Evolutionary conservation across 2,113 vertebrate species (phyloP).

Genomic region (Prolemur simus): DNA sequence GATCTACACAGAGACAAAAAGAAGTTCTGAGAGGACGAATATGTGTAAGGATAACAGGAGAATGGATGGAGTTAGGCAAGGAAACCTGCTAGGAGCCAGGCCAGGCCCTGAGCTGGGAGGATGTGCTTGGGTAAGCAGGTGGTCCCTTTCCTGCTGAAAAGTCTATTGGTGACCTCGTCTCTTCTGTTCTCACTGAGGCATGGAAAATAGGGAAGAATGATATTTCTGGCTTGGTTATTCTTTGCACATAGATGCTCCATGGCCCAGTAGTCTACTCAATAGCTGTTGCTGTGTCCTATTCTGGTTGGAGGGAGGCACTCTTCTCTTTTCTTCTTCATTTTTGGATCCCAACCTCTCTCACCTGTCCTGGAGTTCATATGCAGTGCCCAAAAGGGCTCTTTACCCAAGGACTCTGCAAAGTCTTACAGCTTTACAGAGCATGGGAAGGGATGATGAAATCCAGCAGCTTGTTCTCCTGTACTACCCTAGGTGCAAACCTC

Average conservation of each 20-base stretch:
- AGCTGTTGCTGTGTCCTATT: neutral
- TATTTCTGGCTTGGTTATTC: neutral
- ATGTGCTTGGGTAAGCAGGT: neutral
- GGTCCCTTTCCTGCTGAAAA: neutral
- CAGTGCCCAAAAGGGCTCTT: neutral
- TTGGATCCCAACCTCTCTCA: neutral
- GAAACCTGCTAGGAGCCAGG: neutral
- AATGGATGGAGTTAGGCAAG: neutral
- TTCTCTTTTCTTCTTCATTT: neutral
- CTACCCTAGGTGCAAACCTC: neutral
- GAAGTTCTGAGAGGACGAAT: neutral
- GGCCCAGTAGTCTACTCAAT: neutral
- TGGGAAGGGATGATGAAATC: neutral
- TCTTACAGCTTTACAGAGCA: neutral
- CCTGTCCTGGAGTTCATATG: neutral
- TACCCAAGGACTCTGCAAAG: neutral
- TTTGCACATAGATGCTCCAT: neutral
- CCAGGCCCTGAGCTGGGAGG: neutral
- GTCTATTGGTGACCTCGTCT: neutral
- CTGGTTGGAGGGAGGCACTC: neutral
- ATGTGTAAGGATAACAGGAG: neutral
- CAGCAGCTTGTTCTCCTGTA: no score
- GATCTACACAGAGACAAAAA: neutral
- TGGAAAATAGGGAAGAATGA: neutral
- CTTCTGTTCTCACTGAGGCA: rapidly evolving